phyloP scores from a whole-genome alignment of 1,140 invertebrate species.

The Vanessa tameamea region DNA sequence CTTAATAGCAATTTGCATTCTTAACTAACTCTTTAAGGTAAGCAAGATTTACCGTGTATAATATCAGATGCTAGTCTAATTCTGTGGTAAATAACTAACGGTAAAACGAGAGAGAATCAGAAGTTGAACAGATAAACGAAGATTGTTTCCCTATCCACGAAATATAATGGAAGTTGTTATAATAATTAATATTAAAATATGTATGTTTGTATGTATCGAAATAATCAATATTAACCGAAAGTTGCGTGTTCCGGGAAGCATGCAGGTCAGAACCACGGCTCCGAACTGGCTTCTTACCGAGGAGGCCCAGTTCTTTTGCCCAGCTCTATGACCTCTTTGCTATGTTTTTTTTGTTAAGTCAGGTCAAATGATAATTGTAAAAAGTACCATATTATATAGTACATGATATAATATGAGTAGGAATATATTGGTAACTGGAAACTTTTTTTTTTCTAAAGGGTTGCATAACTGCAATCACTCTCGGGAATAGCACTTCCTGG shows the following conservation, averaged over 20 bases:
- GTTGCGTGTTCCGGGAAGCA: too few species aligned
- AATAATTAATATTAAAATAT: too few species aligned
- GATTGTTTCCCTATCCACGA: background rate
- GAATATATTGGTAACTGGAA: background rate
- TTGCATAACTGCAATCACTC: slow-evolving; percentile 19
- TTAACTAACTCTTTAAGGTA: slow-evolving; percentile 9
- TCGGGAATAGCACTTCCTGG: slow-evolving; percentile 13
- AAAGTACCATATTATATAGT: too few species aligned
- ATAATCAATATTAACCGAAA: too few species aligned
- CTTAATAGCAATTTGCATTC: slow-evolving; percentile 23
- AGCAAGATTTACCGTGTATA: background rate
- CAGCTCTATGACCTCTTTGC: too few species aligned
- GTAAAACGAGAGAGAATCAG: background rate
- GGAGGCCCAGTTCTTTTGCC: too few species aligned
- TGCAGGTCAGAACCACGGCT: too few species aligned
- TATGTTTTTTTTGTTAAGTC: too few species aligned
- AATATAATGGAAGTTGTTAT: background rate
- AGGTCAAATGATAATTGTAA: too few species aligned
- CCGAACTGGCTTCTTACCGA: too few species aligned
- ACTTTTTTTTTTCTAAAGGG: background rate
- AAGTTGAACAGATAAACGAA: background rate
- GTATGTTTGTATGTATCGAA: too few species aligned
- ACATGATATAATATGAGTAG: slow-evolving; percentile 10
- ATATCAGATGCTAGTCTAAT: background rate
- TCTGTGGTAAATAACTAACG: slow-evolving; percentile 2